Evolutionary conservation across 2,113 vertebrate species (phyloP), one percentile per base, ranked within the genome.

Genomic region (Arothron firmamentum): DNA sequence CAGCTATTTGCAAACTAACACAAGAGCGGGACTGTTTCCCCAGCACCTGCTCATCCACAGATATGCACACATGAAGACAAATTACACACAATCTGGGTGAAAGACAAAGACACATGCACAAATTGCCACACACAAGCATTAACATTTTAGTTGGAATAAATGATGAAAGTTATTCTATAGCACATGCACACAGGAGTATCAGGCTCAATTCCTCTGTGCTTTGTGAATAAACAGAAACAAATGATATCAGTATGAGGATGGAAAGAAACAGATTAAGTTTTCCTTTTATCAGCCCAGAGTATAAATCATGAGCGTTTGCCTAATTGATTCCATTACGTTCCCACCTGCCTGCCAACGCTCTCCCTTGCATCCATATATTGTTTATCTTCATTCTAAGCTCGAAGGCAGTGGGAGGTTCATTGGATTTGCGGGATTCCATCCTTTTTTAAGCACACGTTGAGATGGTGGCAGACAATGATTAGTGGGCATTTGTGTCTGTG

Each of bases 281-380:
- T 75, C 67, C 66, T 77, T 70, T 67, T 75, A 72, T 77, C 75
- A 71, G 52, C 45, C 52, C 72, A 46, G 71, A 84, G 67, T 81
- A 87, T 89, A 78, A 87, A 82, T 87, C 83, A 86, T 18, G 23
- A 62, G 48, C 56, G 70, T 72, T 84, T 75, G 65, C 74, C 72
- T 88, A 88, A 89, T 88, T 87, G 83, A 85, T 85, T 87, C 80
- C 75, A 86, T 89, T 87, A 80, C 59, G 62, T 69, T 65, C 56
- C 74, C 78, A 81, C 79, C 78, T 81, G 81, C 78, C 68, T 74
- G 67, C 80, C 23, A 70, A 80, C 74, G 71, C 75, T 78, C 71
- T 79, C 52, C 2, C 69, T 74, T 80, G 70, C 68, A 60, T 79
- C 70, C 69, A 25, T 47, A 49, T 56, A 71, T 70, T 80, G 78